Base-by-base conservation (phyloP, 64 coral and sea anemone genomes). In the Pocillopora verrucosa region DNA sequence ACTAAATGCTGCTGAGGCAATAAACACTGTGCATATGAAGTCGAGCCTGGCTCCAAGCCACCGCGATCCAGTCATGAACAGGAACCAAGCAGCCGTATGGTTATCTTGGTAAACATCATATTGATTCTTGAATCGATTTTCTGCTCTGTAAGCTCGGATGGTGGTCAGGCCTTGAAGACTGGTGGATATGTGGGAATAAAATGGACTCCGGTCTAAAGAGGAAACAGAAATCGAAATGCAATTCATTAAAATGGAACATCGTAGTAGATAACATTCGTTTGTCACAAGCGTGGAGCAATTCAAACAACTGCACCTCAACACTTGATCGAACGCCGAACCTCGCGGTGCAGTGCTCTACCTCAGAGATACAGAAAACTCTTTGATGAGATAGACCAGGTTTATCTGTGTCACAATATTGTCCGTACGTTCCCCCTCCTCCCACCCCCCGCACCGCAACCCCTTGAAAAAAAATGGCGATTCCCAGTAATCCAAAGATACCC, bases 141-240 rank as follows among this genome's bases (percentile, higher is more conserved):
- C 92, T 22, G 88, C 94, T 77, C 85, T 74, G 26, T 92, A 99
- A 36, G 97, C 93, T 62, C 97, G 91, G 14, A 99, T 75, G 7
- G 97, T 99, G 9, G 88, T 93, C n/a, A 99, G 91, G 56, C 97
- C 97, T 38, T 95, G 90, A 9, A 99, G 84, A 75, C 86, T 95
- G 16, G 92, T 86, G 22, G 97, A 99, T n/a, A 99, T 80, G 76
- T 99, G 97, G 3, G 97, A 99, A 79, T 99, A 99, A 58, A 99
- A 84, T 14, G 97, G 97, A 69, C 94, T 99, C 61, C 94, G 97
- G 82, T 95, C 97, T 99, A 75, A 87, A 76, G 80, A 77, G 26
- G 1, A 65, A 72, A n/a, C 61, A 41, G 41, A 36, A 41, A 30
- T 30, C 30, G 30, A 30, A 30, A 30, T 30, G 30, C 30, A 30